Base-by-base conservation (phyloP, 2,113 vertebrate genomes). In the Porphyrio hochstetteri region DNA sequence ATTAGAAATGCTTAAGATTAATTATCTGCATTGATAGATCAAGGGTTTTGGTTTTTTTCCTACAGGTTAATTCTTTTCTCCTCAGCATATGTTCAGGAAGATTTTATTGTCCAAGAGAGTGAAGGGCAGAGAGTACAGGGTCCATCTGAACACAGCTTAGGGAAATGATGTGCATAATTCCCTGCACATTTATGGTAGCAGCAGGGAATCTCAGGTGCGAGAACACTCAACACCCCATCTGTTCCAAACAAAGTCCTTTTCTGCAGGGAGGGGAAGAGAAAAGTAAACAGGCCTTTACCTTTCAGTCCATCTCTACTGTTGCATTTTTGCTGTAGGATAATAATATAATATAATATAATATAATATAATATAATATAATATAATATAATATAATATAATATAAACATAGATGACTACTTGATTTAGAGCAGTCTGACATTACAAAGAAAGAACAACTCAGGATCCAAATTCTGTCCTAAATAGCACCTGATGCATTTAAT, bases 151-250 rank as follows among this genome's bases (percentile, higher is more conserved):
- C 10, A 61, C 10, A 31, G 27, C 2, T 4, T 57, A 72, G 87
- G 74, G 38, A 90, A 79, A 57, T 57, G 21, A 38, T 3, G 5
- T 46, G 61, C 61, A 61, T 40, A 94, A 86, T 90, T 90, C 90
- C 70, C 75, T 8, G 4, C 38, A 61, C 44, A 38, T 38, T 38
- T 38, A 7, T 67, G 40, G 19, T 40, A 48, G 33, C 72, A 89
- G 85, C 69, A 95, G 46, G n/a, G 78, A 91, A 72, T 65, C 50
- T 92, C 85, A 92, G 93, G 63, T 96, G 85, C 0, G 4, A 65
- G 90, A 91, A 59, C 53, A 50, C 31, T 84, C 67, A 80, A 21
- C 31, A 61, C 5, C 57, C 48, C 78, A 86, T 88, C 92, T 95
- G 87, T 67, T 94, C 78, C 16, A 35, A 79, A 82, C 29, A 15